A percentile compares a stretch with the other conserved stretches of the same genome.
Conservation (phyloP, 2,797 vertebrate species). For the Thamnophis elegans region DNA sequence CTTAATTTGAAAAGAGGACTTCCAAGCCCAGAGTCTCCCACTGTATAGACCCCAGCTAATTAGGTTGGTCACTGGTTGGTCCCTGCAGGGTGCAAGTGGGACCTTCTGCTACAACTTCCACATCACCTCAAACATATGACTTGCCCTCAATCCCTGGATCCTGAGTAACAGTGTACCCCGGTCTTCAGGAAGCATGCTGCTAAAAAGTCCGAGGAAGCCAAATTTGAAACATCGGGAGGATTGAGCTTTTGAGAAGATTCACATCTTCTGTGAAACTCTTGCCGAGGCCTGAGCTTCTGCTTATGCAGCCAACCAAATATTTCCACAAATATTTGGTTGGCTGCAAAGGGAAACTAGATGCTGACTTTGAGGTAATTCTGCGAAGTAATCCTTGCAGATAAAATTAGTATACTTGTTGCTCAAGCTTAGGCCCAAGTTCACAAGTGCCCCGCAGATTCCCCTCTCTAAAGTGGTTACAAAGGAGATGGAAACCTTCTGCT, state of each 20-base stretch:
- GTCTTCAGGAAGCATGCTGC: not conserved
- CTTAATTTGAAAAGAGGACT: not conserved
- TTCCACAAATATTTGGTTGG: not conserved
- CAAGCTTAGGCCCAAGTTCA: not conserved
- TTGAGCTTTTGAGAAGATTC: not conserved
- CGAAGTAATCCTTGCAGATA: not conserved
- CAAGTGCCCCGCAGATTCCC: not conserved
- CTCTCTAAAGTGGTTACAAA: not conserved
- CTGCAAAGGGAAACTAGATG: not conserved
- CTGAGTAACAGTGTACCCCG: not conserved
- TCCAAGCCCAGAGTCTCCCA: not conserved
- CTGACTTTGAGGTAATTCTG: too few relatives aligned
- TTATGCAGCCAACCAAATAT: too few relatives aligned
- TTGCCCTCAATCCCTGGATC: not conserved
- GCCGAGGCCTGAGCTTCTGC: not conserved
- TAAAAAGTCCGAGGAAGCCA: not conserved
- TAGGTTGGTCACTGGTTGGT: not conserved
- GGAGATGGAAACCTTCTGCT: not conserved
- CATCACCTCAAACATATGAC: not conserved
- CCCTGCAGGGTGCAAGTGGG: not conserved
- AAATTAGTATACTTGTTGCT: not conserved
- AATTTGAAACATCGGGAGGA: not conserved
- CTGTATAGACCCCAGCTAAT: not conserved
- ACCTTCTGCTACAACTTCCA: not conserved
- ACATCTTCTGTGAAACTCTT: not conserved